Evolutionary conservation across 2,888 invertebrate species (phyloP).

Genomic region (Patella pellucida): DNA sequence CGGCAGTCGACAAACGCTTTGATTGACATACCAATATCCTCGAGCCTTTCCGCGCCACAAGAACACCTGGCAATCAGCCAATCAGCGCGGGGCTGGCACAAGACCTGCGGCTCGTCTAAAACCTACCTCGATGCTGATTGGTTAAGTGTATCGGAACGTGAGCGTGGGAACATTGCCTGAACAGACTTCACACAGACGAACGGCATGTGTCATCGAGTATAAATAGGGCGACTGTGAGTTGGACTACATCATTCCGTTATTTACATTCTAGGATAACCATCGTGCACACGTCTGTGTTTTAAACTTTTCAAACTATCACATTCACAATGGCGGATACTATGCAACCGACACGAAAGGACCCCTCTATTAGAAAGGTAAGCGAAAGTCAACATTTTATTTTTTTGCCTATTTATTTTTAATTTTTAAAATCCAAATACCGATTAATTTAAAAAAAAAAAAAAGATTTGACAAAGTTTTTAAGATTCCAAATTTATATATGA

Average conservation of each 20-base stretch:
- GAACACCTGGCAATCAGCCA: conserved; percentile 45
- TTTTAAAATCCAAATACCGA: no score
- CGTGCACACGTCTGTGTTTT: no score
- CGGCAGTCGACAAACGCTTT: conserved; percentile 43
- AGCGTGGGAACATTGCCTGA: conserved; percentile 61
- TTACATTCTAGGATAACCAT: conserved; percentile 18
- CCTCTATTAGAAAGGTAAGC: conserved; percentile 27
- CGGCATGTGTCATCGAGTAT: conserved; percentile 54
- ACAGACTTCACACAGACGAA: conserved; percentile 57
- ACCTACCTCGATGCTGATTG: conserved; percentile 44
- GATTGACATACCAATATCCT: conserved; percentile 47
- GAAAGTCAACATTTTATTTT: not conserved
- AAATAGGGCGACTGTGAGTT: conserved; percentile 31
- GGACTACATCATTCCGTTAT: not conserved
- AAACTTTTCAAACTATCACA: not conserved
- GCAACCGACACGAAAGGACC: conserved; percentile 22
- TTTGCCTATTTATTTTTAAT: no score
- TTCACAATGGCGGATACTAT: conserved; percentile 25
- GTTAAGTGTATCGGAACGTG: conserved; percentile 47
- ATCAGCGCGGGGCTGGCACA: conserved; percentile 38
- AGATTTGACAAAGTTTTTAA: no score
- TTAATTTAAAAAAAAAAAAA: no score
- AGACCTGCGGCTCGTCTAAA: conserved; percentile 30
- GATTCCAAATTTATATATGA: no score
- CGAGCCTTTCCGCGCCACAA: conserved; percentile 29